phyloP scores from a whole-genome alignment of 2,888 invertebrate species.

The Thalpophila matura region DNA sequence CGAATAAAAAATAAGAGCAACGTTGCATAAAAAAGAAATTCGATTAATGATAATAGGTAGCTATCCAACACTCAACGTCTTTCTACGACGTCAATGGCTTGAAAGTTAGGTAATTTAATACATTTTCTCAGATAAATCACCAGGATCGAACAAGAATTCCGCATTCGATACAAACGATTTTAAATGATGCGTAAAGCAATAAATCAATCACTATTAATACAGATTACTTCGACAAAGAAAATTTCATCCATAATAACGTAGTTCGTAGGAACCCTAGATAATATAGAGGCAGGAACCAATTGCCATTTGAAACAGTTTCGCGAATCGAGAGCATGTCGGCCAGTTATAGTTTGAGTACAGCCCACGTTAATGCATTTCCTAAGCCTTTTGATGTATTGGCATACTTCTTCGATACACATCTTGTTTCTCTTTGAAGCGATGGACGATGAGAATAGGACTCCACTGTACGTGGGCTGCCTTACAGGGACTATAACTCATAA shows the following conservation, averaged over 20 bases:
- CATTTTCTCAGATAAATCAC: neutral
- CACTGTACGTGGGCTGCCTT: constrained; percentile 32
- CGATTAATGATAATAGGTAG: neutral
- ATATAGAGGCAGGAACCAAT: too few relatives aligned
- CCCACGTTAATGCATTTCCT: constrained; percentile 29
- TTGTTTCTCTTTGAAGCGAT: constrained; percentile 4
- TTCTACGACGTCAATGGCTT: too few relatives aligned
- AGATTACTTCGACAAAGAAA: constrained; percentile 13
- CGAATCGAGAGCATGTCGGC: constrained; percentile 39
- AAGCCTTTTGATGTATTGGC: constrained; percentile 38
- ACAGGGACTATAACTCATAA: constrained; percentile 33
- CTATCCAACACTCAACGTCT: too few relatives aligned
- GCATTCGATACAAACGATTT: too few relatives aligned
- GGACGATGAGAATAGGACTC: constrained; percentile 11
- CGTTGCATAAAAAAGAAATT: neutral
- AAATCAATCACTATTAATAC: constrained; percentile 15
- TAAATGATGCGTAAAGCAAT: constrained; percentile 21
- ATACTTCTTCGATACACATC: constrained; percentile 30
- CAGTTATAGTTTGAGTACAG: constrained; percentile 24
- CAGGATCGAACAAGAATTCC: neutral
- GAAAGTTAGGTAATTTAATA: too few relatives aligned
- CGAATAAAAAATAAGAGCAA: neutral
- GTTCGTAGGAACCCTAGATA: too few relatives aligned
- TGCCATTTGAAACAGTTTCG: constrained; percentile 26
- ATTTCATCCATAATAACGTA: constrained; percentile 14